These are phyloP conservation scores for Sebastes alutus DNA, from an alignment of 2,797 vertebrate species.

Conservation along the genomic window DNA sequence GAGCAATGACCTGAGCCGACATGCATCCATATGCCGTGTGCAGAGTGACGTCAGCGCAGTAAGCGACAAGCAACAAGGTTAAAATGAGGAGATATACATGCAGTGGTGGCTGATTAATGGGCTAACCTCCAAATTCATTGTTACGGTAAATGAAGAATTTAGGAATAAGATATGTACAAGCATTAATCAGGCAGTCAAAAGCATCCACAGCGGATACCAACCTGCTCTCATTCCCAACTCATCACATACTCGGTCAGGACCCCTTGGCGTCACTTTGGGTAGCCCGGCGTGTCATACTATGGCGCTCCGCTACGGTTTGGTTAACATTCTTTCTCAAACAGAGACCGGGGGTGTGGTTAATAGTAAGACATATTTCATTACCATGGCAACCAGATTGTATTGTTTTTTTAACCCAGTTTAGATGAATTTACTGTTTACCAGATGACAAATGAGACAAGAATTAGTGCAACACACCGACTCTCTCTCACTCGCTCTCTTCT, in stretches of 20 bases:
- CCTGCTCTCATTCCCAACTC: background rate
- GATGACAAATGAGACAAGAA: too few relatives aligned
- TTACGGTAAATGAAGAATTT: background rate
- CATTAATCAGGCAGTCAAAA: background rate
- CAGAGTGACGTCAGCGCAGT: slow-evolving; percentile 1
- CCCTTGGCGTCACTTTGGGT: background rate
- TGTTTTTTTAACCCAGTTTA: too few relatives aligned
- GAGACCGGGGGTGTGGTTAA: too few relatives aligned
- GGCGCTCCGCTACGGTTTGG: background rate
- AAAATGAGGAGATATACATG: background rate
- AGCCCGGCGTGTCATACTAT: too few relatives aligned
- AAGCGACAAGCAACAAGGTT: slow-evolving; percentile 8
- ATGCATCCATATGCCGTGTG: slow-evolving; percentile 30
- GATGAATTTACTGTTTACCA: too few relatives aligned
- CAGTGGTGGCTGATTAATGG: background rate
- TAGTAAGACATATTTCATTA: too few relatives aligned
- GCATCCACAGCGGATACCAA: background rate
- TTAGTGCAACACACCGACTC: too few relatives aligned
- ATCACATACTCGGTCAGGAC: background rate
- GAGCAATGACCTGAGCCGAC: slow-evolving; percentile 34
- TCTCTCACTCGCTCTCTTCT: too few relatives aligned
- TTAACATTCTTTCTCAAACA: too few relatives aligned
- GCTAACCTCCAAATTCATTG: background rate
- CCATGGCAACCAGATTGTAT: too few relatives aligned
- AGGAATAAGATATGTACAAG: background rate